A percentile compares a stretch with the other conserved stretches of the same genome.
Conservation (phyloP, 1,140 invertebrate genomes). For the Hestina assimilis region DNA sequence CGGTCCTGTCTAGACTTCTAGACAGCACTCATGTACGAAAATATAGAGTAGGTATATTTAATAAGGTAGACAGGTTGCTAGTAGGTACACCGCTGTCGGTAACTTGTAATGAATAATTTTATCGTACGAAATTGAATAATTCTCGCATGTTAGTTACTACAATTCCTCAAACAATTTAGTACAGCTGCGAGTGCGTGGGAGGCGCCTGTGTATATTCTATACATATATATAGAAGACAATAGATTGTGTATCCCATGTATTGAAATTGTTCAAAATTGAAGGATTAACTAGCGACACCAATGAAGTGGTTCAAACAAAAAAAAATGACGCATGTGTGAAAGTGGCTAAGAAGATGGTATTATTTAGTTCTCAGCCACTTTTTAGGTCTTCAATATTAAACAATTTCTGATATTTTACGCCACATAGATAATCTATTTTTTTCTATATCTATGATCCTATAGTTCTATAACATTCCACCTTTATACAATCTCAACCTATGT, state of each 20-base stretch:
- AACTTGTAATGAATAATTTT: constrained; percentile 22
- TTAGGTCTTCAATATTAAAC: too few relatives aligned
- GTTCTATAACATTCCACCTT: constrained; percentile 39
- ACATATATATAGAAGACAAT: too few relatives aligned
- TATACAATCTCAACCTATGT: constrained; percentile 42
- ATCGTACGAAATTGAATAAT: constrained; percentile 27
- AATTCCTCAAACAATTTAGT: constrained; percentile 29
- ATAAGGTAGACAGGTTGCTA: constrained; percentile 16
- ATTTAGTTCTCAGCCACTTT: too few relatives aligned
- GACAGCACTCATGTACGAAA: constrained; percentile 30
- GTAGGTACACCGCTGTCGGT: constrained; percentile 16
- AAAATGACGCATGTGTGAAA: too few relatives aligned
- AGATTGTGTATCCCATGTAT: too few relatives aligned
- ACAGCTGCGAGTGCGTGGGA: constrained; percentile 35
- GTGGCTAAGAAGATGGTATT: too few relatives aligned
- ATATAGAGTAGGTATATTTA: constrained; percentile 24
- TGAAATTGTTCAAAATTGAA: too few relatives aligned
- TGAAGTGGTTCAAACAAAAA: too few relatives aligned
- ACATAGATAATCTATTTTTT: too few relatives aligned
- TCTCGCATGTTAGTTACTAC: constrained; percentile 18
- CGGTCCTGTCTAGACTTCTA: constrained; percentile 37
- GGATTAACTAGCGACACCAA: too few relatives aligned
- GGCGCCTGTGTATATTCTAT: constrained; percentile 30
- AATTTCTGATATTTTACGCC: too few relatives aligned
- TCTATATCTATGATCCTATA: too few relatives aligned